Evolutionary conservation across 1,140 invertebrate genomes (phyloP).

Genomic region (Palaemon carinicauda): DNA sequence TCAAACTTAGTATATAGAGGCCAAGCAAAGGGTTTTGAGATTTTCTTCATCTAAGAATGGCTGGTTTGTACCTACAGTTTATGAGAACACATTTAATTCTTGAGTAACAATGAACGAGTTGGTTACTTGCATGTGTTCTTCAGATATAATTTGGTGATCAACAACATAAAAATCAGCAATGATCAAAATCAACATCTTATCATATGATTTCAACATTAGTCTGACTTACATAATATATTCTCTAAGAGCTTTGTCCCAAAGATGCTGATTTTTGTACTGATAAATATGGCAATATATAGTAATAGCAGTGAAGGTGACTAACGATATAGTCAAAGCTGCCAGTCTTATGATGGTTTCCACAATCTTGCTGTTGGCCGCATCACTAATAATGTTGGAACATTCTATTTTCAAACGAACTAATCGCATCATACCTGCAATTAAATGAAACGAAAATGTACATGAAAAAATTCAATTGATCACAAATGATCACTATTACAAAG

Average conservation of each 20-base stretch:
- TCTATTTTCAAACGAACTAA: constrained; percentile 42
- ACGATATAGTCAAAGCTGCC: constrained; percentile 19
- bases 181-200: neutral
- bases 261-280: constrained; percentile 43
- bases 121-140: too few species aligned
- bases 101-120: too few species aligned
- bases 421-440: constrained; percentile 41
- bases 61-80: too few species aligned
- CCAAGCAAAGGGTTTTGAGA: too few species aligned
- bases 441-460: neutral
- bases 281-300: constrained; percentile 45
- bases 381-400: constrained; percentile 45
- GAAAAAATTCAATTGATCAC: neutral
- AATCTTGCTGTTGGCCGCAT: constrained; percentile 48
- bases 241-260: constrained; percentile 36
- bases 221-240: constrained; percentile 42
- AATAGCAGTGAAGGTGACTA: constrained; percentile 39
- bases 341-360: constrained; percentile 45
- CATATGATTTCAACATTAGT: neutral
- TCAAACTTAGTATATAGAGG: neutral
- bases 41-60: too few species aligned
- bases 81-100: too few species aligned
- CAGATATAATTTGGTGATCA: neutral
- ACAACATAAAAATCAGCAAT: neutral
- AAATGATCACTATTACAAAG: too few species aligned